These are phyloP conservation scores for Uromys caudimaculatus DNA, from an alignment of 2,797 vertebrate species.

Conservation along the genomic window DNA sequence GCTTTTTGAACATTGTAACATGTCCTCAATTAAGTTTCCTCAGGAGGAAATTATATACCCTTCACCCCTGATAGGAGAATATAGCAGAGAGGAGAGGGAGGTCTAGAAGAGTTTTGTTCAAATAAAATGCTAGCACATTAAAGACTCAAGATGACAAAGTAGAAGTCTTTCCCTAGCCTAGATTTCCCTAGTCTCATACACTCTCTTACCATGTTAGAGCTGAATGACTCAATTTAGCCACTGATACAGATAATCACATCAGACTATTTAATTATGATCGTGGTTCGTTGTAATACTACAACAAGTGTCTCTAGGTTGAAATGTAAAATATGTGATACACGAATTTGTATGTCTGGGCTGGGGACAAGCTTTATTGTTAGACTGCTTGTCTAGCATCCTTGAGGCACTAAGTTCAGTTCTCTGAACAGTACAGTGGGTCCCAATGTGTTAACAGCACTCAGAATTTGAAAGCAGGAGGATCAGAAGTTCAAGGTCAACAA, in stretches of 20 bases:
- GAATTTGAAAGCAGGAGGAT: background rate
- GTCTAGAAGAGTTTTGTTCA: background rate
- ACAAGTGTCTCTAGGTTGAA: background rate
- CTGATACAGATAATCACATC: background rate
- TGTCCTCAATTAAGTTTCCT: background rate
- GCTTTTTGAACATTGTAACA: background rate
- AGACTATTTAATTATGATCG: background rate
- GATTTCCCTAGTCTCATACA: background rate
- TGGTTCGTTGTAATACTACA: background rate
- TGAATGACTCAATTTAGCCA: background rate
- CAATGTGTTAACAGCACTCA: background rate
- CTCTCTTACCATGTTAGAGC: no score
- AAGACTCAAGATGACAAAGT: background rate
- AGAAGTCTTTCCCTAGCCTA: background rate
- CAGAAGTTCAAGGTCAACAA: background rate
- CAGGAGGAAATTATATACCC: background rate
- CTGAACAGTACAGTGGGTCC: background rate
- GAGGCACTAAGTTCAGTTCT: background rate
- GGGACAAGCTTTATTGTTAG: background rate
- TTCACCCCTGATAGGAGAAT: no score
- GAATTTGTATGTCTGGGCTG: background rate
- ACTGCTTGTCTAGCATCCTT: background rate
- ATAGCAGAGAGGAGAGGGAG: no score
- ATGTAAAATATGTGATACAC: background rate
- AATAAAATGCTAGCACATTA: background rate